Base-by-base conservation (phyloP, 30 jellyfish, hydroid and myxozoan species). In the Aurelia aurita region DNA sequence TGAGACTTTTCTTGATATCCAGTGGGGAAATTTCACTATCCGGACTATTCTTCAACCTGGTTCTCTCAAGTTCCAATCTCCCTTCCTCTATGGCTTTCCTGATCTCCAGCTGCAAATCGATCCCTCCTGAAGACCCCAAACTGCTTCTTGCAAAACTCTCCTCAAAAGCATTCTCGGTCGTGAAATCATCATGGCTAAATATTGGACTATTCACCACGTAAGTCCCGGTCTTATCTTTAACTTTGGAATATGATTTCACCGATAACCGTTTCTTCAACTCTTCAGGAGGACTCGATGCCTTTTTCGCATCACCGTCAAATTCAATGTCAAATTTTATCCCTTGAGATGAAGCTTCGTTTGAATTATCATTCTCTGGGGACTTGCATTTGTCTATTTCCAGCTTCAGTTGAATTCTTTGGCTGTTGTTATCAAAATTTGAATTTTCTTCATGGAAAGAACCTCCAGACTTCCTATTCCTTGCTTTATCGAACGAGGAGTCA, bases 141-240 rank as follows among this genome's bases (percentile, higher is more conserved):
- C 87, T 75, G 20, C 87, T 75, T 75, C 75, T 58, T 3, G 74
- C 55, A n/a, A 80, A 34, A 16, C 58, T 10, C 68, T 80, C 34
- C 74, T 51, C 18, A 49, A 66, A 13, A 20, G 19, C 83, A 19
- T 31, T 59, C 28, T 66, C 79, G 13, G 47, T 59, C 23, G 64
- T 69, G 54, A 39, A 26, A 20, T 47, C 83, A 80, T 78, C 80
- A 43, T 35, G 70, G 44, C 66, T 67, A 32, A 80, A 80, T 15
- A 66, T 57, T 2, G 91, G 91, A 35, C 85, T 69, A 27, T 72
- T 84, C 76, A 84, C 53, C 15, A 84, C 87, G 62, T 69, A 84
- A 10, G 94, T 84, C 18, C 94, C 94, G 9, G 87, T 84, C 46
- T 84, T 23, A 39, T 43, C 53, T 47, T 45, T 23, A 20, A 23